Evolutionary conservation across 2,113 vertebrate genomes (phyloP).

Genomic region (Halichoeres trimaculatus): DNA sequence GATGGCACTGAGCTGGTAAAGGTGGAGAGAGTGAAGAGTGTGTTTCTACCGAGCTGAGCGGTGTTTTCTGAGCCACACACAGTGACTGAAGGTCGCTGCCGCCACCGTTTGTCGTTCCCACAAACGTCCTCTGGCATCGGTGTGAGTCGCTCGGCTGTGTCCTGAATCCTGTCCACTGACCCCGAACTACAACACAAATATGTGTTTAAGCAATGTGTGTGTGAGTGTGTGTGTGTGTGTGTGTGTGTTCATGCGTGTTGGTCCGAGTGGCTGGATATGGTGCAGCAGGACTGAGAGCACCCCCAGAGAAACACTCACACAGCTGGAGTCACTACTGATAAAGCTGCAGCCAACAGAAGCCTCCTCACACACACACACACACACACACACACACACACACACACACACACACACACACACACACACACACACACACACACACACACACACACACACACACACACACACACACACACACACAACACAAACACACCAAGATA

Average conservation of each 20-base stretch:
- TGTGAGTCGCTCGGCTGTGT: slow-evolving; percentile 3
- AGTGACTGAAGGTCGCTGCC: slow-evolving; percentile 41
- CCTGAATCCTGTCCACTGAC: slow-evolving; percentile 39
- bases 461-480: slow-evolving; percentile 36
- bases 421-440: slow-evolving; percentile 31
- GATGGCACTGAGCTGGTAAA: slow-evolving; percentile 10
- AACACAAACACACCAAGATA: slow-evolving; percentile 39
- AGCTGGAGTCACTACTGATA: slow-evolving; percentile 68
- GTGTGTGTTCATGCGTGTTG: slow-evolving; percentile 33
- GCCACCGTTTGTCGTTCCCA: neutral
- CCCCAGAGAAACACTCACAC: slow-evolving; percentile 61
- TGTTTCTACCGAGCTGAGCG: slow-evolving; percentile 3
- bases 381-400: slow-evolving; percentile 30
- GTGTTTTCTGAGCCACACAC: neutral
- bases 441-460: slow-evolving; percentile 31
- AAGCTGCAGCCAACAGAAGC: slow-evolving; percentile 63
- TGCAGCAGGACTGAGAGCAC: slow-evolving; percentile 32
- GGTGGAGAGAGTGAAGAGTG: neutral
- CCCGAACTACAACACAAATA: neutral
- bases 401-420: slow-evolving; percentile 31
- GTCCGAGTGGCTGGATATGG: slow-evolving; percentile 25
- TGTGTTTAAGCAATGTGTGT: neutral
- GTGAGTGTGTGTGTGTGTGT: slow-evolving; percentile 25
- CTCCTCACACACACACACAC: slow-evolving; percentile 31
- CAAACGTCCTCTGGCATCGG: slow-evolving; percentile 47